Evolutionary conservation across 2,888 invertebrate genomes (phyloP).

Genomic region (Caenorhabditis doughertyi): DNA sequence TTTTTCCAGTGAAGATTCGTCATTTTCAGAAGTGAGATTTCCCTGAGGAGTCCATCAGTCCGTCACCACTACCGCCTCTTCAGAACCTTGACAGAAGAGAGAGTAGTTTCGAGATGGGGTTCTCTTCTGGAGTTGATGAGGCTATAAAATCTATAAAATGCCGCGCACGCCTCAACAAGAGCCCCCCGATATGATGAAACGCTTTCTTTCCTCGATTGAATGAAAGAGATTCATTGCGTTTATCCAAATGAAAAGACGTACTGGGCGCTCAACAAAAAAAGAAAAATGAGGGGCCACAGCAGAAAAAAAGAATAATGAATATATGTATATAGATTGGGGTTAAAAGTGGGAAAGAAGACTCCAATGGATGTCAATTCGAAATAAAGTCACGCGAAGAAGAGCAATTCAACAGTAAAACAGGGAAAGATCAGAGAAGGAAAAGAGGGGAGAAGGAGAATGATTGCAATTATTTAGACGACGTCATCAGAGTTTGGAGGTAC

Average conservation of each 20-base stretch:
- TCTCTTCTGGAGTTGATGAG: constrained; percentile 46
- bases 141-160: constrained; percentile 39
- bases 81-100: constrained; percentile 8
- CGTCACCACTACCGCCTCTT: neutral
- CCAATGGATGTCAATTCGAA: constrained; percentile 3
- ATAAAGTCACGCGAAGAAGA: neutral
- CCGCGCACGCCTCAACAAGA: too few relatives aligned
- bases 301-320: constrained; percentile 13
- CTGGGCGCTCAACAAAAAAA: neutral
- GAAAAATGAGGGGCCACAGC: neutral
- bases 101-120: too few relatives aligned
- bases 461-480: constrained; percentile 17
- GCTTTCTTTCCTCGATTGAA: neutral
- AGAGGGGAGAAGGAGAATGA: neutral
- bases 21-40: constrained; percentile 14
- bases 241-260: constrained; percentile 12
- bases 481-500: constrained; percentile 20
- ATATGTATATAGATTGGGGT: neutral
- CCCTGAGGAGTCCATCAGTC: too few relatives aligned
- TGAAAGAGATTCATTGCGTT: constrained; percentile 18
- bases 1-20: constrained; percentile 53
- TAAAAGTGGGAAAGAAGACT: constrained; percentile 7
- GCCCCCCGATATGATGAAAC: constrained; percentile 2
- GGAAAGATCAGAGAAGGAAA: neutral
- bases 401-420: constrained; percentile 17